phyloP scores from a whole-genome alignment of 1,140 invertebrate genomes.

The Episyrphus balteatus region DNA sequence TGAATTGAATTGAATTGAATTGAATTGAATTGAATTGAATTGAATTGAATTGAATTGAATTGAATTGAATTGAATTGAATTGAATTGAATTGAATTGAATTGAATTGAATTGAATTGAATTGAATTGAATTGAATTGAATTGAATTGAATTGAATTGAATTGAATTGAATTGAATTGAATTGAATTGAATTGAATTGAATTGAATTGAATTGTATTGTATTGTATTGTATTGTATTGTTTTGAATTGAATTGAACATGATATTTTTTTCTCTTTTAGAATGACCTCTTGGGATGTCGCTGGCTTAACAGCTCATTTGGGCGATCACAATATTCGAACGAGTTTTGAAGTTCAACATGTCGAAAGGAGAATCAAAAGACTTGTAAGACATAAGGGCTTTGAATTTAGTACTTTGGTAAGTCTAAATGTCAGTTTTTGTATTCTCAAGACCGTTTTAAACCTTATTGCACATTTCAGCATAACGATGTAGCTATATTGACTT shows the following conservation, averaged over 20 bases:
- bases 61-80: too few relatives aligned
- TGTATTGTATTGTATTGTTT: too few relatives aligned
- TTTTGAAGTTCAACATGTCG: constrained; percentile 59
- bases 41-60: too few relatives aligned
- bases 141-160: too few relatives aligned
- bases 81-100: too few relatives aligned
- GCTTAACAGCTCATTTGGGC: constrained; percentile 65
- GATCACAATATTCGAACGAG: constrained; percentile 70
- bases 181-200: too few relatives aligned
- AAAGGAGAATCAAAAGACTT: constrained; percentile 65
- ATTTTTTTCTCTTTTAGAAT: constrained; percentile 49
- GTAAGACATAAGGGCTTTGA: constrained; percentile 76
- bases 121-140: too few relatives aligned
- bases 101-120: too few relatives aligned
- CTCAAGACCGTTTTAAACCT: neutral
- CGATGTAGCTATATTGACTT: constrained; percentile 73
- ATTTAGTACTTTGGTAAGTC: constrained; percentile 61
- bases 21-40: too few relatives aligned
- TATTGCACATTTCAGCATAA: constrained; percentile 51
- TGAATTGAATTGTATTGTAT: too few relatives aligned
- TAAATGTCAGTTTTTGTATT: neutral
- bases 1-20: too few relatives aligned
- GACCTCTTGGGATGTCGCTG: constrained; percentile 76
- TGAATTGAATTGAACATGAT: neutral
- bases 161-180: too few relatives aligned